A percentile compares a stretch with the other conserved stretches of the same genome.
phyloP scores from a whole-genome alignment of 2,113 vertebrate species.

The Cranoglanis bouderius region DNA sequence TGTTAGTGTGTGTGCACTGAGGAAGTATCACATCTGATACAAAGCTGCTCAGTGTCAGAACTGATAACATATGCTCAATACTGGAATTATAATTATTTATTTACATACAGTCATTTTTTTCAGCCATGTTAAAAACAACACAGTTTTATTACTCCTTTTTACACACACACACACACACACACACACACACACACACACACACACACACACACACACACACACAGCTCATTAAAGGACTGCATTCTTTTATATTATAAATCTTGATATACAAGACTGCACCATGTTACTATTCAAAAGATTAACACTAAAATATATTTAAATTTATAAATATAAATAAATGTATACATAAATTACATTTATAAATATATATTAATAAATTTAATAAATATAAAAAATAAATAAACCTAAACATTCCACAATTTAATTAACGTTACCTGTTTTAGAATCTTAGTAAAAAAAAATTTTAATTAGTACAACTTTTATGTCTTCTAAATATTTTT shows the following conservation, averaged over 20 bases:
- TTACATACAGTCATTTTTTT: neutral
- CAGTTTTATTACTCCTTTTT: neutral
- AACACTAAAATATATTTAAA: neutral
- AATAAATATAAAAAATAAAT: no score
- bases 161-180: neutral
- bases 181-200: neutral
- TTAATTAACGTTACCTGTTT: neutral
- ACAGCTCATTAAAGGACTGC: neutral
- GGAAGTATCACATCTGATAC: neutral
- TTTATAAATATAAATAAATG: no score
- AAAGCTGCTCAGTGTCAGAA: neutral
- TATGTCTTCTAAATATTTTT: neutral
- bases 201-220: slow-evolving; percentile 1
- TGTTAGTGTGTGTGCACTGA: neutral
- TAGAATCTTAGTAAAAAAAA: neutral
- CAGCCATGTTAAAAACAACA: neutral
- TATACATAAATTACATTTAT: no score
- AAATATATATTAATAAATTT: no score
- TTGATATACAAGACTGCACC: neutral
- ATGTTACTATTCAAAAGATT: neutral
- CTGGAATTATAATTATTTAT: neutral
- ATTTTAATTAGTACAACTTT: neutral
- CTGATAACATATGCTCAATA: neutral
- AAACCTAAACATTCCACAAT: no score
- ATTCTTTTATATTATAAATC: neutral